phyloP scores from a whole-genome alignment of 2,888 invertebrate species.

The Bellardia bayeri region DNA sequence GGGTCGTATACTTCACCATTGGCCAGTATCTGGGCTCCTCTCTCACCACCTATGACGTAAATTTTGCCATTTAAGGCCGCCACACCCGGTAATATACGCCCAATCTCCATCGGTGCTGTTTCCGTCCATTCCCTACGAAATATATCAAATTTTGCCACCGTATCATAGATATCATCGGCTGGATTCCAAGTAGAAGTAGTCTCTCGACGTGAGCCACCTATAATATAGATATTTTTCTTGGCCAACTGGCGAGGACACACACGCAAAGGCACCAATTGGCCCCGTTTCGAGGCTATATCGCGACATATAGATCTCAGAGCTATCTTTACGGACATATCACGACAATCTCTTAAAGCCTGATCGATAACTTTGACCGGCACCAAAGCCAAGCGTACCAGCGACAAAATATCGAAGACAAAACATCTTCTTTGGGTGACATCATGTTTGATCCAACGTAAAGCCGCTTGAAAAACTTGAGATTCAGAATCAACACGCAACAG shows the following conservation, averaged over 20 bases:
- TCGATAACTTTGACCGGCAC: constrained; percentile 92
- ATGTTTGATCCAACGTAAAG: constrained; percentile 94
- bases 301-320: constrained; percentile 92
- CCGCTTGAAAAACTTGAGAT: constrained; percentile 94
- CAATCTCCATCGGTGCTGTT: constrained; percentile 92
- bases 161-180: constrained; percentile 92
- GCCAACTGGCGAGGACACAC: constrained; percentile 93
- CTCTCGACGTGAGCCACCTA: constrained; percentile 94
- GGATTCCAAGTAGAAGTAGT: constrained; percentile 90
- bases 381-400: constrained; percentile 92
- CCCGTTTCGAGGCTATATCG: constrained; percentile 90
- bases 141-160: constrained; percentile 92
- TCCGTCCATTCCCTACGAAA: constrained; percentile 90
- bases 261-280: constrained; percentile 90
- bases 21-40: constrained; percentile 94
- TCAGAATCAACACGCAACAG: constrained; percentile 94
- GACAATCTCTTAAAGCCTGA: constrained; percentile 90
- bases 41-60: constrained; percentile 96
- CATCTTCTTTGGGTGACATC: constrained; percentile 91
- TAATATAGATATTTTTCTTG: constrained; percentile 93
- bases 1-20: constrained; percentile 94
- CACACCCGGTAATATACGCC: constrained; percentile 94
- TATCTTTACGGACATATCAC: constrained; percentile 91
- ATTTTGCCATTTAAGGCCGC: constrained; percentile 93
- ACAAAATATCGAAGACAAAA: constrained; percentile 93